Percentiles rank a stretch among this genome's conserved stretches.
phyloP scores from a whole-genome alignment of 2,797 vertebrate genomes.

The Micromesistius poutassou region DNA sequence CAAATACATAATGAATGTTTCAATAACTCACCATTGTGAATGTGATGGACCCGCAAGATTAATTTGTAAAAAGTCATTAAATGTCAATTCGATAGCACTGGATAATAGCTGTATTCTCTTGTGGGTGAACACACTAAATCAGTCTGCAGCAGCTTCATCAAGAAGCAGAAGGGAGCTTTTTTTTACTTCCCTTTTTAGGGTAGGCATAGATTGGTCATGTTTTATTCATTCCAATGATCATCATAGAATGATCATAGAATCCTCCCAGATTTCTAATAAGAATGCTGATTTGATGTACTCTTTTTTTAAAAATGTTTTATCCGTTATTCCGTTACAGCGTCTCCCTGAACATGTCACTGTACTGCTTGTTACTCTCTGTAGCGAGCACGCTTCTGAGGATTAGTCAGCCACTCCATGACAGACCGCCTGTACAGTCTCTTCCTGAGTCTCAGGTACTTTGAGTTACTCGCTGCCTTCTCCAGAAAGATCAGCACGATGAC shows the following conservation, averaged over 20 bases:
- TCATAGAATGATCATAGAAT: background rate
- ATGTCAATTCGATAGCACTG: background rate
- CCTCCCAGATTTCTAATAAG: background rate
- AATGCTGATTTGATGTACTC: background rate
- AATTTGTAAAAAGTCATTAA: background rate
- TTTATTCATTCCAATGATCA: no score
- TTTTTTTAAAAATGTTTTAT: background rate
- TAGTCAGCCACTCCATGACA: constrained; percentile 89
- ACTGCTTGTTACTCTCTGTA: constrained; percentile 77
- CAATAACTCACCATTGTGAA: constrained; percentile 61
- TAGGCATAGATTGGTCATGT: background rate
- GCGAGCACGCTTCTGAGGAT: constrained; percentile 83
- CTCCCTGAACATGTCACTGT: constrained; percentile 87
- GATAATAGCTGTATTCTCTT: background rate
- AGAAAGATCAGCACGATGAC: constrained; percentile 91
- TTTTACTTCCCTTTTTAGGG: constrained; percentile 59
- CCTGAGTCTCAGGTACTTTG: constrained; percentile 86
- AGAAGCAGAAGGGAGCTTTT: constrained; percentile 53
- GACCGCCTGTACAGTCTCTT: constrained; percentile 85
- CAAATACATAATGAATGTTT: background rate
- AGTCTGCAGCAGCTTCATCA: background rate
- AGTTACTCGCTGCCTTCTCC: constrained; percentile 82
- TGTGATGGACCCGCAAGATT: constrained; percentile 9
- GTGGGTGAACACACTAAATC: background rate
- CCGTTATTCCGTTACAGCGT: constrained; percentile 66